Conservation (phyloP, 2,888 invertebrate species). For the Rhodophaea formosa region DNA sequence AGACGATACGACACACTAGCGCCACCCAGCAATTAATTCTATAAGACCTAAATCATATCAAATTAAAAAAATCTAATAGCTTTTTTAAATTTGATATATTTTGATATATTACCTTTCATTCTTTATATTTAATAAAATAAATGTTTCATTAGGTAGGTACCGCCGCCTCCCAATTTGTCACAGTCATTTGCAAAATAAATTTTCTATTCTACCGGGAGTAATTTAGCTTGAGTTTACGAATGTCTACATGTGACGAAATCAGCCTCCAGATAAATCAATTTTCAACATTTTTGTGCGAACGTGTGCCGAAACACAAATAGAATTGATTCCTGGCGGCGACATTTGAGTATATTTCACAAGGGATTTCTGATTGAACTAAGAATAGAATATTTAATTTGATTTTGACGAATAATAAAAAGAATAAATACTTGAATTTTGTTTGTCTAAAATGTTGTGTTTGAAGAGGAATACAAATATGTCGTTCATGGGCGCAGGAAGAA, state of each 20-base stretch:
- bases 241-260: constrained; percentile 21
- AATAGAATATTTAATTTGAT: constrained; percentile 6
- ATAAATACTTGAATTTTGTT: not conserved
- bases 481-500: no score
- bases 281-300: constrained; percentile 39
- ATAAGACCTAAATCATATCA: no score
- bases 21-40: no score
- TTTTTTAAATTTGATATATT: not conserved
- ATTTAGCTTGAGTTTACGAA: not conserved
- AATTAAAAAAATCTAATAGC: no score
- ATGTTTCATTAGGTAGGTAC: no score
- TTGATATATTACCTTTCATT: not conserved
- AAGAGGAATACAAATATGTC: not conserved
- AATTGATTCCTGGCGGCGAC: constrained; percentile 44
- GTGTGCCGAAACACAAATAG: constrained; percentile 46
- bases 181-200: not conserved
- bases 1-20: no score
- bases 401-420: not conserved
- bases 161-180: no score
- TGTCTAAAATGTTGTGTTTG: no score
- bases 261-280: constrained; percentile 42
- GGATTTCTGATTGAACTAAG: not conserved
- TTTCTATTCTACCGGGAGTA: not conserved
- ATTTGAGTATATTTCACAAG: constrained; percentile 21
- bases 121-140: no score